These are phyloP conservation scores for Myotis planiceps DNA, from an alignment of 2,797 vertebrate species.

Conservation along the genomic window DNA sequence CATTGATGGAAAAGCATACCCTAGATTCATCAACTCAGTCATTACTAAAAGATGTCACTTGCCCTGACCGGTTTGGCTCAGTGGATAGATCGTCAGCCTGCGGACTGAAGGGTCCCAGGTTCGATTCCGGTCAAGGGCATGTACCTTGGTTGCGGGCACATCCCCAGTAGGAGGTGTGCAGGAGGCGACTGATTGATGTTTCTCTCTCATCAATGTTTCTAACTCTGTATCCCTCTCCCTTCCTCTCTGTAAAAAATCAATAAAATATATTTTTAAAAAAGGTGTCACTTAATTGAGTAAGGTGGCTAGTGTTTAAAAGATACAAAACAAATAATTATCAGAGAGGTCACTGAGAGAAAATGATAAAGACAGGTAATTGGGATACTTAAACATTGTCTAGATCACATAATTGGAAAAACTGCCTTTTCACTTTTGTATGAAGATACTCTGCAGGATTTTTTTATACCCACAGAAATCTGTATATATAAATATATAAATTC, in stretches of 20 bases:
- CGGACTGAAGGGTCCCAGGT: too few relatives aligned
- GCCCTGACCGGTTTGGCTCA: too few relatives aligned
- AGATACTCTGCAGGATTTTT: not conserved
- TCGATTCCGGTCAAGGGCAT: too few relatives aligned
- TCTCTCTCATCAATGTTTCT: too few relatives aligned
- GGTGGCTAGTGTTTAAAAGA: not conserved
- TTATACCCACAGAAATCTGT: not conserved
- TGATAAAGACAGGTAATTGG: not conserved
- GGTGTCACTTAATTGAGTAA: not conserved
- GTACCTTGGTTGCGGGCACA: too few relatives aligned
- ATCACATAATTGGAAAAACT: not conserved
- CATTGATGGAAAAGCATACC: not conserved
- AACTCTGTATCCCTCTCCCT: too few relatives aligned
- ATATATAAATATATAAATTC: not conserved
- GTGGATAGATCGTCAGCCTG: too few relatives aligned
- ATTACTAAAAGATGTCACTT: not conserved
- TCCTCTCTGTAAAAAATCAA: too few relatives aligned
- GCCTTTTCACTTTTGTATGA: not conserved
- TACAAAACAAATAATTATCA: not conserved
- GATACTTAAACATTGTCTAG: not conserved
- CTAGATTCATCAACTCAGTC: not conserved
- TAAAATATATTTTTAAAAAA: too few relatives aligned
- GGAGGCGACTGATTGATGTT: too few relatives aligned
- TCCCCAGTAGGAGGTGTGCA: too few relatives aligned
- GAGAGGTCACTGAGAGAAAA: slow-evolving; percentile 23